phyloP scores from a whole-genome alignment of 2,888 invertebrate genomes.

The Nycteola revayana region DNA sequence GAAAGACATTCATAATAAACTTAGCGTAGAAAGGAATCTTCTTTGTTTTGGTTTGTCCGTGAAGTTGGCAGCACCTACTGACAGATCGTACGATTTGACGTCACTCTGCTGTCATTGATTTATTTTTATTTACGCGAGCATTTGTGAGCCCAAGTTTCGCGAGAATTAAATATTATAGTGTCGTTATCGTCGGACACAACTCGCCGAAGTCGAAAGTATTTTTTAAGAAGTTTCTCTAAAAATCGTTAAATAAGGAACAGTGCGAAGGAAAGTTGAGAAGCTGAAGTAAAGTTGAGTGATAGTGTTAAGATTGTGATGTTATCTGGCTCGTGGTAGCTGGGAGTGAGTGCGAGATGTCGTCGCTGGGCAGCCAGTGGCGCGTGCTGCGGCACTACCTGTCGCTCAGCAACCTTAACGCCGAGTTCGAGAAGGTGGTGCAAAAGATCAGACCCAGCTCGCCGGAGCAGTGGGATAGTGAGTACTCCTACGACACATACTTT shows the following conservation, averaged over 20 bases:
- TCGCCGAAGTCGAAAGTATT: too few relatives aligned
- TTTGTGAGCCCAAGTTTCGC: constrained; percentile 23
- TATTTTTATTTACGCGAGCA: constrained; percentile 53
- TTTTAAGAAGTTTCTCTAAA: too few relatives aligned
- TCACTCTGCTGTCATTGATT: constrained; percentile 59
- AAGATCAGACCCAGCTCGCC: constrained; percentile 59
- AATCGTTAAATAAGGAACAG: not conserved
- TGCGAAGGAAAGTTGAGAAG: not conserved
- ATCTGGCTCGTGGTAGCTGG: constrained; percentile 1
- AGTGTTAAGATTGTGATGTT: constrained; percentile 1
- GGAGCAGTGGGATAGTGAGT: constrained; percentile 73
- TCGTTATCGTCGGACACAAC: too few relatives aligned
- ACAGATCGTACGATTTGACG: constrained; percentile 65
- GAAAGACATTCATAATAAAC: constrained; percentile 15
- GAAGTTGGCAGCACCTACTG: constrained; percentile 42
- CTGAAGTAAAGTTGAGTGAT: not conserved
- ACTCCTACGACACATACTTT: too few relatives aligned
- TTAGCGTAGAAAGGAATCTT: constrained; percentile 15
- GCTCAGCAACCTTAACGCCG: constrained; percentile 55
- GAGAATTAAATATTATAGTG: constrained; percentile 12
- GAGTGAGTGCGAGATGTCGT: constrained; percentile 48
- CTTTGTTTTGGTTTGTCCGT: constrained; percentile 50
- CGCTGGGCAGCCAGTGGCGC: constrained; percentile 70
- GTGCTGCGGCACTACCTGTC: constrained; percentile 68
- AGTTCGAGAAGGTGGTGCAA: constrained; percentile 66